phyloP scores from a whole-genome alignment of 2,797 vertebrate species.

The Poecilia picta region DNA sequence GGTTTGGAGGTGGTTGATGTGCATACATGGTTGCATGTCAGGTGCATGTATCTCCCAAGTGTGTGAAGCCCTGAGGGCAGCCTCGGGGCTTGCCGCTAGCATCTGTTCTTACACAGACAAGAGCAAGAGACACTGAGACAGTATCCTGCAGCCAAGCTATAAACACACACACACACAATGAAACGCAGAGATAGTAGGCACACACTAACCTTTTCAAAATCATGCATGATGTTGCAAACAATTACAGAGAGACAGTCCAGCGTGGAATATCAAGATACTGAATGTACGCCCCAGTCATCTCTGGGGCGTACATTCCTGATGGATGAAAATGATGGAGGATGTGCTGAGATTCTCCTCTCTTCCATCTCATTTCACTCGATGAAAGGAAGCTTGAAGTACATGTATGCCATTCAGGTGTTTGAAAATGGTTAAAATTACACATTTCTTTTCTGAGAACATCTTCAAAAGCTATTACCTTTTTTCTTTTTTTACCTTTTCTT shows the following conservation, averaged over 20 bases:
- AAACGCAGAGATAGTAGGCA: conserved; percentile 22
- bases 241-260: conserved; percentile 61
- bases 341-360: conserved; percentile 1
- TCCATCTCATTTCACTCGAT: neutral
- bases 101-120: conserved; percentile 80
- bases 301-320: conserved; percentile 26
- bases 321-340: conserved; percentile 29
- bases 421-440: neutral
- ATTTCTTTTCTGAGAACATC: neutral
- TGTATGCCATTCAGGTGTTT: neutral
- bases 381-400: neutral
- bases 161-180: conserved; percentile 28
- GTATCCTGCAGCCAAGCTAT: conserved; percentile 71
- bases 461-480: neutral
- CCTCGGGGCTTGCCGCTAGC: conserved; percentile 77
- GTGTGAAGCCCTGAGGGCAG: conserved; percentile 78
- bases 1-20: neutral
- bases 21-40: conserved; percentile 45
- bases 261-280: conserved; percentile 49
- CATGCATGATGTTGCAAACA: conserved; percentile 64
- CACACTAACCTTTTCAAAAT: conserved; percentile 68
- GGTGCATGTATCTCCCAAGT: conserved; percentile 64
- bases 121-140: conserved; percentile 75
- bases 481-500: neutral
- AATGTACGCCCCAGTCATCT: conserved; percentile 18